Base-by-base conservation (phyloP, 1,140 invertebrate species). In the Hypsibius dujardini region DNA sequence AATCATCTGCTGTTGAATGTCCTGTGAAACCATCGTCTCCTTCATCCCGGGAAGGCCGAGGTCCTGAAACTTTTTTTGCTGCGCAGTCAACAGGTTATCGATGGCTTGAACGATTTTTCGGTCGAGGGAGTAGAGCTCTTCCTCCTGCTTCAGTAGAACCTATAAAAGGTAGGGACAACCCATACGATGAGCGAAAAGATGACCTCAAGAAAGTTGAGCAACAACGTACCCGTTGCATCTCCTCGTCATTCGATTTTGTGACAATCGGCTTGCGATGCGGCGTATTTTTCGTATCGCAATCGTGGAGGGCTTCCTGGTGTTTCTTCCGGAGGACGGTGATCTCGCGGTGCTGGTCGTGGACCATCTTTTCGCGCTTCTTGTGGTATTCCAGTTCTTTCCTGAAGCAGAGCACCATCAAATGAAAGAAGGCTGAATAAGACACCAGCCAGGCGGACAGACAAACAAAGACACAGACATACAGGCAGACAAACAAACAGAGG, bases 341-440 rank as follows among this genome's bases (percentile, higher is more conserved):
- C 42, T 67, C 62, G 3, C 45, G 12, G 3, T 67, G 62, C 7
- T 67, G 62, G 3, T 7, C 62, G 3, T 67, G 7, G 3, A 67
- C 62, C 62, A 67, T 14, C 3, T 14, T 42, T 67, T 67, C 62
- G 3, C 62, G 62, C 42, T 67, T 67, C 62, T 42, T 7, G 42
- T 67, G 42, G 42, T 14, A 42, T 42, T 67, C 62, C 42, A 3
- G 7, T 42, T 67, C 62, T 42, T 67, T 67, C 42, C 62, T 67
- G 62, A 14, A 67, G 45, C n/a, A n/a, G n/a, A n/a, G n/a, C n/a
- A n/a, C n/a, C n/a, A n/a, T n/a, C n/a, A n/a, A n/a, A n/a, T n/a
- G n/a, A n/a, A n/a, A n/a, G n/a, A n/a, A n/a, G n/a, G n/a, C n/a
- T n/a, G n/a, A n/a, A n/a, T n/a, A n/a, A n/a, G n/a, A n/a, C n/a